phyloP scores from a whole-genome alignment of 2,113 vertebrate species.

The Artemisiospiza belli region DNA sequence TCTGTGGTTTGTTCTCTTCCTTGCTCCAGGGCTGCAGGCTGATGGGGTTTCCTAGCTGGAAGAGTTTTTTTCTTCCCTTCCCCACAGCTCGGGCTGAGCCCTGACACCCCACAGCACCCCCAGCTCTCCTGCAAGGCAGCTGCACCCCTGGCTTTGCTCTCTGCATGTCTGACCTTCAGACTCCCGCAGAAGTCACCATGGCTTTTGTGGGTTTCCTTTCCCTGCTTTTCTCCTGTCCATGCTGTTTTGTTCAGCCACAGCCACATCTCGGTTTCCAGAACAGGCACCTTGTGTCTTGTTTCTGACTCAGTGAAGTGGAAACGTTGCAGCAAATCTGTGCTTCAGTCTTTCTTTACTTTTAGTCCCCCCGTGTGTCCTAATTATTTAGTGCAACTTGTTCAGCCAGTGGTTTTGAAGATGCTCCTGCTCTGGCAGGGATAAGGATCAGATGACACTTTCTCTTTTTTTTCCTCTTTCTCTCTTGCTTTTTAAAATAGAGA shows the following conservation, averaged over 20 bases:
- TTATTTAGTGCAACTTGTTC: constrained; percentile 45
- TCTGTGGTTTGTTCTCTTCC: neutral
- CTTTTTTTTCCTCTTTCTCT: neutral
- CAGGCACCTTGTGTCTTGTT: neutral
- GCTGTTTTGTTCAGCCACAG: neutral
- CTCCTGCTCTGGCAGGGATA: neutral
- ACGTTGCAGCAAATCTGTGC: neutral
- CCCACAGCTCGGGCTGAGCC: neutral
- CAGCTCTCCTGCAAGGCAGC: neutral
- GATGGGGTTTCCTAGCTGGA: neutral
- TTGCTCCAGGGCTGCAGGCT: neutral
- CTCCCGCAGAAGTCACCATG: fast-evolving
- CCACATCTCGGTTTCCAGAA: neutral
- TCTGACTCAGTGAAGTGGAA: neutral
- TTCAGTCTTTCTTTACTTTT: constrained; percentile 35
- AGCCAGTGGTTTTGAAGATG: neutral
- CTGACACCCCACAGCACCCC: neutral
- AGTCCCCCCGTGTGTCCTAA: constrained; percentile 43
- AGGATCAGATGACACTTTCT: neutral
- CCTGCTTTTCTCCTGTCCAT: neutral
- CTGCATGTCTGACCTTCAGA: neutral
- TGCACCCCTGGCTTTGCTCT: neutral
- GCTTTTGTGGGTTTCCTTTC: neutral
- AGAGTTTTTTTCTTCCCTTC: neutral
- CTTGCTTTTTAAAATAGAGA: neutral